phyloP scores from a whole-genome alignment of 1,140 invertebrate genomes.

The Tyrophagus putrescentiae region DNA sequence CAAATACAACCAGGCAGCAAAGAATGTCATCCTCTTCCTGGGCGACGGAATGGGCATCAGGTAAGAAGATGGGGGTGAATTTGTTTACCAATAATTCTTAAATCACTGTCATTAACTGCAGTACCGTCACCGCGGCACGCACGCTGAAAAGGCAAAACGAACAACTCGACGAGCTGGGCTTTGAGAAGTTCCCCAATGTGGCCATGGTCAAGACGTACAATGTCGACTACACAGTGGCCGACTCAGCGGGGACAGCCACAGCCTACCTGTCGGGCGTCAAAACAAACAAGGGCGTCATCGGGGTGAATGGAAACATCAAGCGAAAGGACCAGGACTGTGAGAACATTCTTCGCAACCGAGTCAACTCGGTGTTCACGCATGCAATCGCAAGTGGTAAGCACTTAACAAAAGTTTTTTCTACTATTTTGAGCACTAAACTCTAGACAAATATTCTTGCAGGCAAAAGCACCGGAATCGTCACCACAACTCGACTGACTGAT shows the following conservation, averaged over 20 bases:
- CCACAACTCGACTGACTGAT: slow-evolving; percentile 75
- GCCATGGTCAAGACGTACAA: slow-evolving; percentile 39
- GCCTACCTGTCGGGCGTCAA: slow-evolving; percentile 73
- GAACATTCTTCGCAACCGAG: slow-evolving; percentile 40
- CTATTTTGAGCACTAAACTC: slow-evolving; percentile 45
- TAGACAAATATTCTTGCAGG: no score
- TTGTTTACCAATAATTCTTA: no score
- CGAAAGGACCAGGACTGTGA: slow-evolving; percentile 46
- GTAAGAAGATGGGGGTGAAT: no score
- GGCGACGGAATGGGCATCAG: slow-evolving; percentile 75
- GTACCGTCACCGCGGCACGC: slow-evolving; percentile 67
- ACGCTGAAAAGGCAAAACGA: slow-evolving; percentile 39
- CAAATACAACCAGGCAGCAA: slow-evolving; percentile 39
- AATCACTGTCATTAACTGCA: no score
- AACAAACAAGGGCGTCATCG: slow-evolving; percentile 57
- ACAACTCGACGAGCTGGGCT: slow-evolving; percentile 51
- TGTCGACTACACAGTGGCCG: slow-evolving; percentile 50
- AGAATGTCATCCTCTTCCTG: slow-evolving; percentile 73
- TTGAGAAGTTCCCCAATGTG: slow-evolving; percentile 67
- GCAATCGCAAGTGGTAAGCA: slow-evolving; percentile 39
- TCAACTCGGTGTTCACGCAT: slow-evolving; percentile 50
- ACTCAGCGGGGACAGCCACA: slow-evolving; percentile 73
- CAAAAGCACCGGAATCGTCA: slow-evolving; percentile 55
- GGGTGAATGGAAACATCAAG: slow-evolving; percentile 52
- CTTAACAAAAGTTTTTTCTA: slow-evolving; percentile 31